A percentile compares a stretch with the other conserved stretches of the same genome.
These are phyloP conservation scores for Morpho deidamia DNA, from an alignment of 2,888 invertebrate species.

Conservation along the genomic window DNA sequence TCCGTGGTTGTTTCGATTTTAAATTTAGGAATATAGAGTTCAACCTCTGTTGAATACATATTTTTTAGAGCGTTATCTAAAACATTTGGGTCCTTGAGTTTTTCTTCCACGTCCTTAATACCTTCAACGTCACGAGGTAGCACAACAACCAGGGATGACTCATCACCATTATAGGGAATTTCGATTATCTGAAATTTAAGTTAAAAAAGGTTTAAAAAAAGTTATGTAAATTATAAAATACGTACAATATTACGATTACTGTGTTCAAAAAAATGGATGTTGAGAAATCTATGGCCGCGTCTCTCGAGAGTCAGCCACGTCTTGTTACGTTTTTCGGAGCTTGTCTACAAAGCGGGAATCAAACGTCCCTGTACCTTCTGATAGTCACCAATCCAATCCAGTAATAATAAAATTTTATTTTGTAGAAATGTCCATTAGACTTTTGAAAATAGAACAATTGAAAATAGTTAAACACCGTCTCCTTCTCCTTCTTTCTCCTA, in stretches of 20 bases:
- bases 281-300: no score
- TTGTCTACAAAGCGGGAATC: no score
- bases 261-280: no score
- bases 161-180: constrained; percentile 83
- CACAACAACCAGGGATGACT: constrained; percentile 84
- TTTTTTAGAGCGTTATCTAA: constrained; percentile 56
- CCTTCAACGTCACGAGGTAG: constrained; percentile 85
- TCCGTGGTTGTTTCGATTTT: constrained; percentile 85
- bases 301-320: no score
- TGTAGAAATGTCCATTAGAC: no score
- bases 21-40: constrained; percentile 86
- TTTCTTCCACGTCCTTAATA: constrained; percentile 77
- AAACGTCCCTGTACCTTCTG: no score
- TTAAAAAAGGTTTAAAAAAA: background rate
- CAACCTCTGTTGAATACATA: constrained; percentile 71
- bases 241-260: background rate
- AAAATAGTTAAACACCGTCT: no score
- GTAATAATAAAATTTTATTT: no score
- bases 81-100: constrained; percentile 65
- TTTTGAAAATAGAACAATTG: no score
- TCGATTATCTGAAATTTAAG: constrained; percentile 78
- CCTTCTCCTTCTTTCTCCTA: no score
- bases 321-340: no score
- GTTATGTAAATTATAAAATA: background rate
- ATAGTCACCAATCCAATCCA: no score